A percentile compares a stretch with the other conserved stretches of the same genome.
phyloP scores from a whole-genome alignment of 2,888 invertebrate genomes.

The Liodrosophila aerea region DNA sequence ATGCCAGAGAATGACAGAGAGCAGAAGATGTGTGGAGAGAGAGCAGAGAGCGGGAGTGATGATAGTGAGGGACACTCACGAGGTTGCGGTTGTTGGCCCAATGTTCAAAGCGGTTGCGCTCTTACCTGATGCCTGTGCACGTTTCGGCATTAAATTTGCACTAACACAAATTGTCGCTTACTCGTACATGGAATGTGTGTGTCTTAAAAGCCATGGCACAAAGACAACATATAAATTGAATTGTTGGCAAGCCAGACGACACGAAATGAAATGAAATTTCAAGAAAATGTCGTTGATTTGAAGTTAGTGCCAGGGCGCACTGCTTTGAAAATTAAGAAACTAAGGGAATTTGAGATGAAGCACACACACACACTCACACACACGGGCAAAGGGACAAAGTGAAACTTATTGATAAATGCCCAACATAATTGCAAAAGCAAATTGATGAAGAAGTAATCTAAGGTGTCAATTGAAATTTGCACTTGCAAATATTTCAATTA shows the following conservation, averaged over 20 bases:
- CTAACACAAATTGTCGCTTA: constrained; percentile 78
- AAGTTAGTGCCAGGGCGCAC: constrained; percentile 42
- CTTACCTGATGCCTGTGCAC: constrained; percentile 53
- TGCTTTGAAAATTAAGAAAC: constrained; percentile 5
- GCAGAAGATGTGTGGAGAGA: constrained; percentile 10
- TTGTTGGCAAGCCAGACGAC: constrained; percentile 69
- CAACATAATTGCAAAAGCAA: no score
- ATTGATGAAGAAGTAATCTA: no score
- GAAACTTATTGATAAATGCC: constrained; percentile 10
- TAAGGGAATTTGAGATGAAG: constrained; percentile 17
- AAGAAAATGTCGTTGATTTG: constrained; percentile 56
- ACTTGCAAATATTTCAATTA: constrained; percentile 42
- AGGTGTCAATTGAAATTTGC: constrained; percentile 49
- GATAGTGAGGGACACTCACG: constrained; percentile 42
- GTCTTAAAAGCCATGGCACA: constrained; percentile 68
- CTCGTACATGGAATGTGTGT: constrained; percentile 33
- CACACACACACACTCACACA: not conserved
- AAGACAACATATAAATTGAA: constrained; percentile 76
- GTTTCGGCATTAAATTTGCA: constrained; percentile 76
- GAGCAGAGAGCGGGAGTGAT: not conserved
- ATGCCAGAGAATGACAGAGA: not conserved
- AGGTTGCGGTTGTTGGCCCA: constrained; percentile 56
- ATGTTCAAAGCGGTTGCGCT: constrained; percentile 47
- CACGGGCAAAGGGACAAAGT: not conserved
- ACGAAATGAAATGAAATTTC: constrained; percentile 69